phyloP scores from a whole-genome alignment of 2,113 vertebrate genomes.

The Orientallactaga bullata region DNA sequence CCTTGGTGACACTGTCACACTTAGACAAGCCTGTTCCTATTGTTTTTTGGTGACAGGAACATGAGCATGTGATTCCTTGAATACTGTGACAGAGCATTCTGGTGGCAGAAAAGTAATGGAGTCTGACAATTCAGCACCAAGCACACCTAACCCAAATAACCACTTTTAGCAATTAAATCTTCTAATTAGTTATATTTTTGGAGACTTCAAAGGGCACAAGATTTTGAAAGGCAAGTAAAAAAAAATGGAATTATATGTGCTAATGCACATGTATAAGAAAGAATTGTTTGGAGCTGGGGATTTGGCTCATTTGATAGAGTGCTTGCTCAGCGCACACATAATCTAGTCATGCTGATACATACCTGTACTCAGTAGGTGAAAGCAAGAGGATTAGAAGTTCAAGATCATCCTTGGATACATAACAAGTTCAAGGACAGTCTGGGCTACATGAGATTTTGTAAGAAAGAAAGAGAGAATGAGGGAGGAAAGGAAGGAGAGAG shows the following conservation, averaged over 20 bases:
- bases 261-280: neutral
- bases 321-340: too few species aligned
- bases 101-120: neutral
- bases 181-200: neutral
- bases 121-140: neutral
- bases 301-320: too few species aligned
- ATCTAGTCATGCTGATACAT: too few species aligned
- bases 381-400: too few species aligned
- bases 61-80: fast-evolving
- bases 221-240: slow-evolving; percentile 2
- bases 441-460: too few species aligned
- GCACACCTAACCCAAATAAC: neutral
- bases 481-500: too few species aligned
- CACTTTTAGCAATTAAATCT: neutral
- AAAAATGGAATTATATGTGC: neutral
- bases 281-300: neutral
- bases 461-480: too few species aligned
- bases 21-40: neutral
- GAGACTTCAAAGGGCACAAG: neutral
- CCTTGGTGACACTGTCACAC: neutral
- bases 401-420: too few species aligned
- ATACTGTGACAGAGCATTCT: neutral
- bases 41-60: neutral
- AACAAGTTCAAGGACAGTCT: too few species aligned
- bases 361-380: too few species aligned